Percentiles rank a stretch among this genome's conserved stretches.
Evolutionary conservation across 2,797 vertebrate species (phyloP).

Genomic region (Eupleurogrammus muticus): DNA sequence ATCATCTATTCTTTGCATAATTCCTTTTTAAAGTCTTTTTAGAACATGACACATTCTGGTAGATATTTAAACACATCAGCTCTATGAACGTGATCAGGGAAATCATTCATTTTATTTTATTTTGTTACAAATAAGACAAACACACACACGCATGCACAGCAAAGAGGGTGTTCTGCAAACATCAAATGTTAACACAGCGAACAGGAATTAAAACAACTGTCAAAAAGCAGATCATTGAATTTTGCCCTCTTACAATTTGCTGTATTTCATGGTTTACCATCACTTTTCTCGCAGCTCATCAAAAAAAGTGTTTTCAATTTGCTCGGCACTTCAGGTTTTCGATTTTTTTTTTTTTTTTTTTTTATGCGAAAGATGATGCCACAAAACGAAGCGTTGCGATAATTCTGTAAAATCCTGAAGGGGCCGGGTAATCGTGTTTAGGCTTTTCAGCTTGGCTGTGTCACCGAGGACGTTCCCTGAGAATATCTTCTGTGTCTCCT

Average conservation of each 20-base stretch:
- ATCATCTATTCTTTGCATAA: no score
- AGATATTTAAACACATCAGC: no score
- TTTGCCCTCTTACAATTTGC: conserved; percentile 5
- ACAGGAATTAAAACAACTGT: background rate
- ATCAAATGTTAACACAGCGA: background rate
- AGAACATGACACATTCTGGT: no score
- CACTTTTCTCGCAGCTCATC: conserved; percentile 8
- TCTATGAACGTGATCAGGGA: no score
- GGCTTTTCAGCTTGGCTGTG: conserved; percentile 56
- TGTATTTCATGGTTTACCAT: conserved; percentile 1
- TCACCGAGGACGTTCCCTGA: conserved; percentile 49
- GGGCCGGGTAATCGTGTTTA: conserved; percentile 51
- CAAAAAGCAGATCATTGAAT: conserved; percentile 2
- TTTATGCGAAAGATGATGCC: conserved; percentile 35
- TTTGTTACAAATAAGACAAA: no score
- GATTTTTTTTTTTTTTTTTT: no score
- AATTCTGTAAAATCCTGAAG: conserved; percentile 53
- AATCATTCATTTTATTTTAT: no score
- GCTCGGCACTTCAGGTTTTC: conserved; percentile 6
- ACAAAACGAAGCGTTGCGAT: conserved; percentile 41
- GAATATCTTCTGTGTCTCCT: conserved; percentile 55
- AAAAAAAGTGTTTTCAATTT: conserved; percentile 37
- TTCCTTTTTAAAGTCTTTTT: no score
- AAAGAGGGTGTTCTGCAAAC: background rate
- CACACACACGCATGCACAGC: no score